Percentiles rank a stretch among this genome's conserved stretches.
Evolutionary conservation across 2,113 vertebrate genomes (phyloP).

Genomic region (Tetrao urogallus): DNA sequence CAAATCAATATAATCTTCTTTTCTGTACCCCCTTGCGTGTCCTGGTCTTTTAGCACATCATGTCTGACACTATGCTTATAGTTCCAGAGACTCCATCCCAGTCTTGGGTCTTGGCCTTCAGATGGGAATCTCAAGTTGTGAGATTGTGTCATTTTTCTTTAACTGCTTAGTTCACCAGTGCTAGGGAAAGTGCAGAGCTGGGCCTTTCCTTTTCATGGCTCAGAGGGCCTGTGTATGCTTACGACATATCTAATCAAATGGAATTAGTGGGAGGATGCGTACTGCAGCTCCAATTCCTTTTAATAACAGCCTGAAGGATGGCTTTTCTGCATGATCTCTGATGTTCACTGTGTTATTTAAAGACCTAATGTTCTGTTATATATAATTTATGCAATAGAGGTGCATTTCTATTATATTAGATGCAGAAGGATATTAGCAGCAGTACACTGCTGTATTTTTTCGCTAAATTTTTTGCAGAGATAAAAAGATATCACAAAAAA

Average conservation of each 20-base stretch:
- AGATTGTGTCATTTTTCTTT: not conserved
- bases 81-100: not conserved
- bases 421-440: constrained; percentile 46
- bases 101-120: not conserved
- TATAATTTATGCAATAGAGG: constrained; percentile 66
- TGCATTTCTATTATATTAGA: constrained; percentile 53
- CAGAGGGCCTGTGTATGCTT: not conserved
- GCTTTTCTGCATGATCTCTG: not conserved
- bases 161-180: not conserved
- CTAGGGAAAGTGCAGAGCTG: not conserved
- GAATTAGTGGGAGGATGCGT: constrained; percentile 37
- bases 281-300: constrained; percentile 1
- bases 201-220: not conserved
- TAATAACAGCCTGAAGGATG: constrained; percentile 61
- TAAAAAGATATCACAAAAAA: constrained; percentile 29
- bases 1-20: not conserved
- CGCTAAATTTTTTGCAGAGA: not conserved
- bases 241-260: constrained; percentile 46
- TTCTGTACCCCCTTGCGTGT: not conserved
- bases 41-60: not conserved
- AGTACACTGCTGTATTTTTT: constrained; percentile 51
- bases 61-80: not conserved
- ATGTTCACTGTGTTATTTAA: constrained; percentile 64
- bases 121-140: not conserved
- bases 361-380: constrained; percentile 59